Base-by-base conservation (phyloP, 2,888 invertebrate genomes). In the Spilosoma lubricipeda region DNA sequence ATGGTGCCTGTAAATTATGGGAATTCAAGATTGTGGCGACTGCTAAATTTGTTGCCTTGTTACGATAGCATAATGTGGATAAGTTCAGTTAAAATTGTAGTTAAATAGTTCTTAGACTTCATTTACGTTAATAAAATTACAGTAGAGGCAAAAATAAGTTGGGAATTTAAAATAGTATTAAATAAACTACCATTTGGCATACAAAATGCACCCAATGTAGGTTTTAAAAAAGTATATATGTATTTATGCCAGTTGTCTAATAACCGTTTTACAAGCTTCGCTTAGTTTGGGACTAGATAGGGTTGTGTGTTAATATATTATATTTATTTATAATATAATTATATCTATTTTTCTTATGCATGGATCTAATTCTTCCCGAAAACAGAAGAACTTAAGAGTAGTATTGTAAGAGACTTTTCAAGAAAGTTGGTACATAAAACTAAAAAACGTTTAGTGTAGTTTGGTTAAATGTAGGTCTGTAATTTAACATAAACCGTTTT, bases 1-100 rank as follows among this genome's bases (percentile, higher is more conserved):
- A 83, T 85, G 86, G 86, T 78, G 85, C 84, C 87, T 88, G 89
- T 92, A 93, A 94, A 93, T 94, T 93, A 94, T 92, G 91, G 90
- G 91, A 90, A 90, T 88, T 86, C 82, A 84, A 85, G 82, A 85
- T 86, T 87, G 86, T 82, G 87, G 85, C 84, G 87, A 89, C 92
- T 92, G 92, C 91, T 88, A 92, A 93, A 92, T 89, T 92, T 91
- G 90, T 88, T 82, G 83, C 80, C 78, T 79, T 80, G 81, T 76
- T 75, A 78, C 64, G 86, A 73, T 63, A 82, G 86, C 42, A 73
- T 88, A 70, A 70, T 77, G 70, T 82, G 91, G 93, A 92, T 82
- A 1, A 0, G 30, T 33, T 3, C 5, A 36, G 13, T 63, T 30
- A 11, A 27, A 59, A 59, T 59, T 27, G 4, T 13, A 27, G 8